These are phyloP conservation scores for Busseola fusca DNA, from an alignment of 2,888 invertebrate species.

Conservation along the genomic window DNA sequence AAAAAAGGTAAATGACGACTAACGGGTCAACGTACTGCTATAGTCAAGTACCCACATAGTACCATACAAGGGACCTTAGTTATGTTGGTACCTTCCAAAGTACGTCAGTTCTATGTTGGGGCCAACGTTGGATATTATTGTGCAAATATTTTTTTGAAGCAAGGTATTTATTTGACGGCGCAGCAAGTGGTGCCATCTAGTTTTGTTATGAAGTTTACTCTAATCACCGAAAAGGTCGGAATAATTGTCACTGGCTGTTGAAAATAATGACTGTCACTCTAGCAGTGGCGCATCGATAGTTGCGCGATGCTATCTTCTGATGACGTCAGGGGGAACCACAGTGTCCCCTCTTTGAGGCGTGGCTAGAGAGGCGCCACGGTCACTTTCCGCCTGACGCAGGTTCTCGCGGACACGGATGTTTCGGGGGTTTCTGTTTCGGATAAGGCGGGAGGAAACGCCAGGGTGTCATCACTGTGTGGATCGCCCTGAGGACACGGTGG, in stretches of 20 bases:
- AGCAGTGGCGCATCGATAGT: no score
- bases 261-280: neutral
- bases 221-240: neutral
- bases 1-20: slow-evolving; percentile 35
- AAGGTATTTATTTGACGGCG: neutral
- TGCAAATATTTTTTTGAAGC: neutral
- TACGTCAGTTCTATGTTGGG: slow-evolving; percentile 16
- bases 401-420: no score
- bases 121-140: neutral
- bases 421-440: no score
- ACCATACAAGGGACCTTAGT: slow-evolving; percentile 16
- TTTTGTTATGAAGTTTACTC: neutral
- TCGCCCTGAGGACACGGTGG: no score
- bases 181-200: neutral
- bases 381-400: no score
- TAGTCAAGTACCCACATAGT: slow-evolving; percentile 23
- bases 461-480: no score
- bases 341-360: no score
- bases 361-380: no score
- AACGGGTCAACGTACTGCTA: slow-evolving; percentile 38
- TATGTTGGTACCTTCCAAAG: slow-evolving; percentile 16
- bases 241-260: neutral
- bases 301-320: no score
- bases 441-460: no score
- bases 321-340: no score